phyloP scores from a whole-genome alignment of 2,888 invertebrate genomes.

The Zhuqinia jingwanae region DNA sequence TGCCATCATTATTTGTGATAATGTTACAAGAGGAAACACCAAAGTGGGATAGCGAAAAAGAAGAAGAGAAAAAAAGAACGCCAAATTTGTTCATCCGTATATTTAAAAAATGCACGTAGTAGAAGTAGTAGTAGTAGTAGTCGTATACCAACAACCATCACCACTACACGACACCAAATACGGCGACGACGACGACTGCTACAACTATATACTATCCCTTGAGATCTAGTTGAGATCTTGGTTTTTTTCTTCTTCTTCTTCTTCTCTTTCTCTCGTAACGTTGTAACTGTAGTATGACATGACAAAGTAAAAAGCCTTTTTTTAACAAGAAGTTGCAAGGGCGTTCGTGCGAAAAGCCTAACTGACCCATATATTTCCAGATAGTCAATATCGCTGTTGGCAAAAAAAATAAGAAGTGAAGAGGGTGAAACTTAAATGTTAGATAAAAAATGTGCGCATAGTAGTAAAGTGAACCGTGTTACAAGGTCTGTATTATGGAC shows the following conservation, averaged over 20 bases:
- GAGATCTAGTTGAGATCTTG: neutral
- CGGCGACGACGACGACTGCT: neutral
- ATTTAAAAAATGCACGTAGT: neutral
- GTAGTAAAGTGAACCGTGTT: neutral
- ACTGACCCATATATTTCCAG: constrained; percentile 72
- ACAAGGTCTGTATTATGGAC: neutral
- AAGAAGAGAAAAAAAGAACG: neutral
- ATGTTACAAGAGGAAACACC: constrained; percentile 20
- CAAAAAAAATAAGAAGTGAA: constrained; percentile 38
- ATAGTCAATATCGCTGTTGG: constrained; percentile 67
- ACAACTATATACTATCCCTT: too few relatives aligned
- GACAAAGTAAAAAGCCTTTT: constrained; percentile 55
- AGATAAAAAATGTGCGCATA: neutral
- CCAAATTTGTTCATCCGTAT: too few relatives aligned
- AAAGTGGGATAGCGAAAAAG: constrained; percentile 4
- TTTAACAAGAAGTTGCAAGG: constrained; percentile 66
- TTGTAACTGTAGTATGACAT: neutral
- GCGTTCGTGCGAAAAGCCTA: constrained; percentile 74
- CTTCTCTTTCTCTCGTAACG: constrained; percentile 11
- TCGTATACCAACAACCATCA: neutral
- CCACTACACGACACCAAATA: neutral
- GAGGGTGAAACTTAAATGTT: neutral
- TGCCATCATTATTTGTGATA: constrained; percentile 38
- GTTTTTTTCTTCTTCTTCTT: too few relatives aligned
- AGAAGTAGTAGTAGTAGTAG: neutral